Conservation (phyloP, 2,113 vertebrate genomes). For the Rhineura floridana region DNA sequence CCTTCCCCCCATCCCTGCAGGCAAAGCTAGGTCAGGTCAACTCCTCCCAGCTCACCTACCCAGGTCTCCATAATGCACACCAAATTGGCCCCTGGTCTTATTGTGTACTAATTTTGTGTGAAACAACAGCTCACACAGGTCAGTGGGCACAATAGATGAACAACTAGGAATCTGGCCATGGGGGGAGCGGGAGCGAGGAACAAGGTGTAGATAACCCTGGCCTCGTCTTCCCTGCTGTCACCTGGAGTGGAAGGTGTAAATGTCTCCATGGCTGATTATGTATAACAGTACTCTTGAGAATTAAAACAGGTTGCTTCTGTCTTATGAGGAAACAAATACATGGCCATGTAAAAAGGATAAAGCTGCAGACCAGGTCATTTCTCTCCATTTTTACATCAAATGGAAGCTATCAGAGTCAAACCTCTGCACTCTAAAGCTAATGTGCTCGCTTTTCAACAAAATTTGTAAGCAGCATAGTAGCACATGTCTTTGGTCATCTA, state of each 20-base stretch:
- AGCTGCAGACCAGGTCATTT: conserved; percentile 7
- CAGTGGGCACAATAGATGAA: too few relatives aligned
- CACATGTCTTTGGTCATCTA: not conserved
- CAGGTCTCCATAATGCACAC: too few relatives aligned
- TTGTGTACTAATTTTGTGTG: too few relatives aligned
- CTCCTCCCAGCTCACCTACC: too few relatives aligned
- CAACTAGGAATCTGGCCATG: too few relatives aligned
- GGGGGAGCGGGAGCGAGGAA: too few relatives aligned
- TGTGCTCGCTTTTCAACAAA: not conserved
- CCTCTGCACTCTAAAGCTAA: not conserved
- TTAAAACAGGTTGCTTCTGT: not conserved
- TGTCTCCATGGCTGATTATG: not conserved
- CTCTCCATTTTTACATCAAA: not conserved
- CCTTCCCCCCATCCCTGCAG: too few relatives aligned
- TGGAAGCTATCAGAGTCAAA: not conserved
- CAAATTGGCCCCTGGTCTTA: too few relatives aligned
- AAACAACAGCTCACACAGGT: too few relatives aligned
- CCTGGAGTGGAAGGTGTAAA: not conserved
- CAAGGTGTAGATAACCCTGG: too few relatives aligned
- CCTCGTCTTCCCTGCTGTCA: not conserved
- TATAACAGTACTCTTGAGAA: not conserved
- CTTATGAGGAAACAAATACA: not conserved
- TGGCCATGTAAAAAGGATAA: not conserved
- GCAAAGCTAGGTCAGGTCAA: too few relatives aligned
- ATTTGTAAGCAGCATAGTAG: conserved; percentile 11